Percentiles rank a stretch among this genome's conserved stretches.
Conservation (phyloP, 2,888 invertebrate genomes). For the Coecobrya sp. region DNA sequence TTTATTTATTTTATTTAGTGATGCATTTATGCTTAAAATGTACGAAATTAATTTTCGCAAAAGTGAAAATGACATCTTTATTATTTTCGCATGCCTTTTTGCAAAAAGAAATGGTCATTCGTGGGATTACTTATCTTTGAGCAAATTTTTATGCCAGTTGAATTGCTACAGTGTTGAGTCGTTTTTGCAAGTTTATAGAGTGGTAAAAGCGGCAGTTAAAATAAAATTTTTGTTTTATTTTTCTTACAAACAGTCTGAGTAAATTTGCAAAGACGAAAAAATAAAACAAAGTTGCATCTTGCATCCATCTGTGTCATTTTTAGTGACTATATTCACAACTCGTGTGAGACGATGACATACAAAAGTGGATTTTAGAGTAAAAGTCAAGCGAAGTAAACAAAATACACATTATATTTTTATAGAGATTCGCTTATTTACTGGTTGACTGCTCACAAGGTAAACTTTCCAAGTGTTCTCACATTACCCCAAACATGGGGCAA, state of each 20-base stretch:
- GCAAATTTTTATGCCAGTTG: neutral
- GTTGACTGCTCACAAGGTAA: neutral
- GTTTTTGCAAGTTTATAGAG: too few species aligned
- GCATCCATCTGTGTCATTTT: slow-evolving; percentile 20
- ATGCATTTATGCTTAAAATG: neutral
- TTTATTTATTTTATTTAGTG: neutral
- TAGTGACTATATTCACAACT: neutral
- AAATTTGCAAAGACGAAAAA: too few species aligned
- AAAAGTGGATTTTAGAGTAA: neutral
- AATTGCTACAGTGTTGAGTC: too few species aligned
- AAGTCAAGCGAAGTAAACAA: neutral
- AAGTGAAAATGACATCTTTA: slow-evolving; percentile 32
- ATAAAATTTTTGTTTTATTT: too few species aligned
- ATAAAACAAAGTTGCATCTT: slow-evolving; percentile 16
- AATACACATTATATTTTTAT: too few species aligned
- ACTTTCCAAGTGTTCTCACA: neutral
- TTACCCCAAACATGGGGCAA: too few species aligned
- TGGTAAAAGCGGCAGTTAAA: too few species aligned
- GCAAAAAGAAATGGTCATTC: too few species aligned
- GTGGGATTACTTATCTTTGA: neutral
- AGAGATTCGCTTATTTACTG: neutral
- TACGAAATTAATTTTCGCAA: neutral
- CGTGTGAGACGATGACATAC: neutral
- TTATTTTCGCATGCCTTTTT: slow-evolving; percentile 9
- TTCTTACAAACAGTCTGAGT: too few species aligned